Percentiles rank a stretch among this genome's conserved stretches.
These are phyloP conservation scores for Hemaris fuciformis DNA, from an alignment of 2,888 invertebrate genomes.

Conservation along the genomic window DNA sequence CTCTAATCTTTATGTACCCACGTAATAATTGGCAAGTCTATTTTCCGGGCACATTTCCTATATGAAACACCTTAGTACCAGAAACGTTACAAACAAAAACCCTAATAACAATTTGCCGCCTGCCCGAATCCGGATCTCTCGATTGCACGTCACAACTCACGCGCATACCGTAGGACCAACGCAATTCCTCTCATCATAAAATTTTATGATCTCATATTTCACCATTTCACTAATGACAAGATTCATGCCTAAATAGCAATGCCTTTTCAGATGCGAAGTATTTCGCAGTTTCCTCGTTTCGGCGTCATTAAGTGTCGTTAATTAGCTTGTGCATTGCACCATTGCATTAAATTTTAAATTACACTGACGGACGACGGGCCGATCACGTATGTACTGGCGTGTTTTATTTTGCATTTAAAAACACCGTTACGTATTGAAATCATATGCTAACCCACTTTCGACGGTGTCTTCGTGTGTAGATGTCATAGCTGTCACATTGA, in stretches of 20 bases:
- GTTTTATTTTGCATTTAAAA: slow-evolving; percentile 8
- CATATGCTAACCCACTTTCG: slow-evolving; percentile 2
- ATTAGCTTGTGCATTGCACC: slow-evolving; percentile 10
- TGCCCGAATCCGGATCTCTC: too few species aligned
- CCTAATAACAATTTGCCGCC: too few species aligned
- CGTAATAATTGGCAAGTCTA: too few species aligned
- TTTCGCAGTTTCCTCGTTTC: background rate
- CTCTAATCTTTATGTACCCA: too few species aligned
- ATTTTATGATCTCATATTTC: background rate
- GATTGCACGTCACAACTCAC: too few species aligned
- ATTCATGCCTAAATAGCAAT: background rate
- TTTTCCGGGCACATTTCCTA: too few species aligned
- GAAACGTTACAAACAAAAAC: too few species aligned
- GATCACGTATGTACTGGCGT: slow-evolving; percentile 27
- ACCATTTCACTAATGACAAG: background rate
- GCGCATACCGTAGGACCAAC: too few species aligned
- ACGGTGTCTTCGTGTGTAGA: background rate
- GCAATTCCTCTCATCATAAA: background rate
- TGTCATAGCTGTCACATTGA: too few species aligned
- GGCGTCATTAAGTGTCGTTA: slow-evolving; percentile 14
- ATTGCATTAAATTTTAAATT: slow-evolving; percentile 22
- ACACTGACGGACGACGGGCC: slow-evolving; percentile 19
- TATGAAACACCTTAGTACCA: too few species aligned
- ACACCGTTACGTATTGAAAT: slow-evolving; percentile 3
- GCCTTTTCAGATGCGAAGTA: background rate